These are phyloP conservation scores for Lysandra bellargus DNA, from an alignment of 2,888 invertebrate species.

Conservation along the genomic window DNA sequence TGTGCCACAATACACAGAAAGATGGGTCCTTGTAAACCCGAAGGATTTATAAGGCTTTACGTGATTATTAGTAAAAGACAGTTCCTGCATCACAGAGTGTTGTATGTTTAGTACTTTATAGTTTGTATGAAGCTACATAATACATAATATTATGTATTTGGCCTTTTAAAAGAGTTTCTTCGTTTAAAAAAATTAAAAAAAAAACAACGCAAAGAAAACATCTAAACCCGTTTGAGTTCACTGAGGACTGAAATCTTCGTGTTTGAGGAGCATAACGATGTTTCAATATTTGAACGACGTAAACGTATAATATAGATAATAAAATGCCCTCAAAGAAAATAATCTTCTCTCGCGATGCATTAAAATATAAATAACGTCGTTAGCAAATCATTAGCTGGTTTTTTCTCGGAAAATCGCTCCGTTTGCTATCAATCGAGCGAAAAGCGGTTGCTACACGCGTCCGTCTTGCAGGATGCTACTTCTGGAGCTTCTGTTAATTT, in stretches of 20 bases:
- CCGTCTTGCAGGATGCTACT: background rate
- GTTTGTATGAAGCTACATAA: no score
- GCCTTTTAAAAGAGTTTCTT: background rate
- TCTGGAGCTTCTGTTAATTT: no score
- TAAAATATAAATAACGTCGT: constrained; percentile 79
- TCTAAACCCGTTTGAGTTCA: constrained; percentile 10
- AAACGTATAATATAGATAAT: constrained; percentile 49
- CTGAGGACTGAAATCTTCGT: constrained; percentile 1
- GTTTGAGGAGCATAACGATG: constrained; percentile 14
- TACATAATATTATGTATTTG: background rate
- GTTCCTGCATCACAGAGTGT: no score
- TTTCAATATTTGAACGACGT: constrained; percentile 29
- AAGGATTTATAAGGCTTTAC: no score
- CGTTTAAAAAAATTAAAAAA: background rate
- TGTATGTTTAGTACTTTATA: no score
- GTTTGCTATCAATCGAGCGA: constrained; percentile 66
- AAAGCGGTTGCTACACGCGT: constrained; percentile 36
- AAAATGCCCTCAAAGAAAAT: constrained; percentile 70
- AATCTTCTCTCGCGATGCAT: constrained; percentile 70
- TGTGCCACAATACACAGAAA: no score
- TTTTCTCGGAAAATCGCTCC: constrained; percentile 61
- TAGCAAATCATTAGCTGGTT: constrained; percentile 78
- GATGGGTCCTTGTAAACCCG: no score
- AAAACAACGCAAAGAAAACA: background rate
- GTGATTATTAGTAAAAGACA: no score